phyloP scores from a whole-genome alignment of 2,113 vertebrate genomes.

The Hemiscyllium ocellatum region DNA sequence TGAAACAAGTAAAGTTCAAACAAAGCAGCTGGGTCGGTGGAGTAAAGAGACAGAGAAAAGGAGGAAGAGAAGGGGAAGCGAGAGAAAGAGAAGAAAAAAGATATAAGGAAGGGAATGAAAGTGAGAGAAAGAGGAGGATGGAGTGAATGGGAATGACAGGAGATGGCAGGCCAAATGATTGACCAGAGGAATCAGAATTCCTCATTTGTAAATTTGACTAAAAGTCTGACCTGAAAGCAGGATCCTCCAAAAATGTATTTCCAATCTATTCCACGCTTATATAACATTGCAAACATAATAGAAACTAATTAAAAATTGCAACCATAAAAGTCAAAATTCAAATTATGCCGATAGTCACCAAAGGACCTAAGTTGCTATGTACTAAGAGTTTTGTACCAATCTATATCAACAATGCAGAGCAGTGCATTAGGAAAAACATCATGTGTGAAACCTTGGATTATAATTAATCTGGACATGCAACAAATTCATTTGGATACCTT shows the following conservation, averaged over 20 bases:
- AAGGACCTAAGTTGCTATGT: background rate
- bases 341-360: background rate
- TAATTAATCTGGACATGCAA: background rate
- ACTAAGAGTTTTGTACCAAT: background rate
- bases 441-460: background rate
- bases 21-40: background rate
- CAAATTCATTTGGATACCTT: background rate
- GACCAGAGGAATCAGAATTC: background rate
- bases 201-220: too few relatives aligned
- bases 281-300: background rate
- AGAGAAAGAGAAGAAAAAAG: background rate
- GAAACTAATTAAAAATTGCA: background rate
- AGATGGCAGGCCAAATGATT: background rate
- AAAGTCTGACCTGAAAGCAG: background rate
- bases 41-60: background rate
- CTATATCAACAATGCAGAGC: background rate
- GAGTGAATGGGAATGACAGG: slow-evolving; percentile 34
- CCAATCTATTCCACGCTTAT: background rate
- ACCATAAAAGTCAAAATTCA: background rate
- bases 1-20: background rate
- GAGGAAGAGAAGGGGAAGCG: slow-evolving; percentile 34
- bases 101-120: background rate
- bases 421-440: background rate
- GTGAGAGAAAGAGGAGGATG: slow-evolving; percentile 36
- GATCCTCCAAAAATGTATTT: background rate